Base-by-base conservation (phyloP, 2,113 vertebrate species). In the Antennarius striatus region DNA sequence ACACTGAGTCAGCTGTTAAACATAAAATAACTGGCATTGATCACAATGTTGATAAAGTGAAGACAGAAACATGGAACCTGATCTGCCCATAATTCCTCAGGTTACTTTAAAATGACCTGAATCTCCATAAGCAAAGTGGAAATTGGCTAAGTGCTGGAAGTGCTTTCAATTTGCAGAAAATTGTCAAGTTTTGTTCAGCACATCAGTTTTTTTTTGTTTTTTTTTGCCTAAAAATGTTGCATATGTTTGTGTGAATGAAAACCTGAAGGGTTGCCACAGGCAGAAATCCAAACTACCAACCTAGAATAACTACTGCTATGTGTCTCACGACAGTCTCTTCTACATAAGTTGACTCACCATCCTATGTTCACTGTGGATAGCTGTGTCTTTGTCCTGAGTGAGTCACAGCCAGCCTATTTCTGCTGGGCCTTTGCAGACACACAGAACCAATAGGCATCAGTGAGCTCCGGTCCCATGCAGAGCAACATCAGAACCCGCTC, bases 401-500 rank as follows among this genome's bases (percentile, higher is more conserved):
- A 65, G 46, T 68, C 68, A 56, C 58, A 50, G 45, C 42, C 9
- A 36, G 40, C 3, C 47, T 45, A 7, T 57, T 70, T 79, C 39
- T 56, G 42, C 47, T 53, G n/a, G 39, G 32, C 42, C 16, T 28
- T 50, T 10, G 10, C 48, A 11, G 16, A 17, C 10, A 69, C 12
- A 60, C 58, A 49, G 36, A 5, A 58, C 43, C 61, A 61, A 48
- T 59, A 63, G 69, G 66, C 66, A 75, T 78, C 65, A 46, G 40
- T 42, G 53, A 68, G 54, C 15, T 64, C 63, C 47, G 32, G 59
- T 39, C 42, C 49, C 75, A 36, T 36, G 61, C 62, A 65, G 56
- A 59, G 42, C 2, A 1, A 56, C 69, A 77, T 83, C 74, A 72
- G 42, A 72, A 60, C 56, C 7, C 42, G 14, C 49, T 80, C 42